Evolutionary conservation across 2,113 vertebrate species (phyloP), one percentile per base, ranked within the genome.

Genomic region (Eulemur macaco): DNA sequence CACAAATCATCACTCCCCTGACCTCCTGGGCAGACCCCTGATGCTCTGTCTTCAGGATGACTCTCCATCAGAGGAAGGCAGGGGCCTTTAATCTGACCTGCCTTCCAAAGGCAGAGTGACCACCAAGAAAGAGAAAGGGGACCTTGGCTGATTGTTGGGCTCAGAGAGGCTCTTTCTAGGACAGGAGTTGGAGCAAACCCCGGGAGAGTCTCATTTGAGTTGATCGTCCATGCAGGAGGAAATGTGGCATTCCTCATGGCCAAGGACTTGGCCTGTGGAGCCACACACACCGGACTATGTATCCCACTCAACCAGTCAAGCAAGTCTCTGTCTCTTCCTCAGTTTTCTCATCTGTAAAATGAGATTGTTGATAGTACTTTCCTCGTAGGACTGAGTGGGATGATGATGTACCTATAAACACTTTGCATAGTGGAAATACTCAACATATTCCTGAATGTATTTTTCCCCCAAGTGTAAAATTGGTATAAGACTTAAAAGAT

Each of bases 31-130:
- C 12, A 83, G 69, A 95, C 3, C 29, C 10, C 0, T 8, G 42
- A n/a, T 13, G 9, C 42, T 68, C 29, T 42, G 34, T 64, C 63
- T 23, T 91, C 1, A 0, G 56, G 10, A 9, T 12, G 8, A 73
- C 3, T 15, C 69, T 76, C 45, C 47, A 39, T 77, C 29, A 45
- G 17, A 82, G 52, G 21, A 34, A 21, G 3, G 7, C 42, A 29
- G 39, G 1, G 2, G 5, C 2, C 64, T 39, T 39, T 17, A 20
- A 54, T 1, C 0, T 1, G 18, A 60, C 25, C 60, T 34, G 80
- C n/a, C 42, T 21, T 50, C n/a, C 45, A 45, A 90, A 73, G 77
- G n/a, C 37, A 31, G 39, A 84, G n/a, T 10, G 13, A 66, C 23
- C 21, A 20, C 15, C 11, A 9, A 56, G 37, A 45, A 69, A 64